Base-by-base conservation (phyloP, 2,113 vertebrate species). In the Plectropomus leopardus region DNA sequence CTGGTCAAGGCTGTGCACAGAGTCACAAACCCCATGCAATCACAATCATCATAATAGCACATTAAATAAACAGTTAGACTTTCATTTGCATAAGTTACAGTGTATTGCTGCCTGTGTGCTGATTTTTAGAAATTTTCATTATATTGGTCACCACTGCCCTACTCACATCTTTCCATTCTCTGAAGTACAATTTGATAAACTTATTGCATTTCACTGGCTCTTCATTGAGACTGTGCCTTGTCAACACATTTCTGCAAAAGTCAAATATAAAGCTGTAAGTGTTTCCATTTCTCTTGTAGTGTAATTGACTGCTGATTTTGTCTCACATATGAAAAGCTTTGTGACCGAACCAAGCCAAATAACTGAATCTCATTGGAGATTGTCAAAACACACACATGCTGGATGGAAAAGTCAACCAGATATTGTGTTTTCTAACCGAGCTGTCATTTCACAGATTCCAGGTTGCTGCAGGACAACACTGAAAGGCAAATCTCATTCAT, bases 401-500 rank as follows among this genome's bases (percentile, higher is more conserved):
- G 28, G 48, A 75, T 32, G 17, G 26, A 60, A 54, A 68, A 69
- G 72, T 57, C 57, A 80, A 65, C 44, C 40, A 60, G n/a, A 68
- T 86, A 74, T 61, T 80, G 57, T 69, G n/a, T 50, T 63, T 79
- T 74, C 57, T 55, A 36, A 66, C 69, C 2, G 0, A 61, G 28
- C 48, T 74, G 80, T 64, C 78, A 70, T 71, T 64, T 82, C 14
- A 24, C 17, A 78, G 53, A 85, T 72, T 58, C 45, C 30, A 48
- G 42, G 16, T 68, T 76, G 69, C 57, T 73, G 53, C 55, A 67
- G 82, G 61, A 72, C 81, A 70, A 64, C 3, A 1, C 47, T 63
- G 60, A 63, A 85, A 76, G 74, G 59, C 67, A 83, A 82, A 85
- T 83, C 57, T 72, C 72, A 66, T 81, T 75, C 80, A 76, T 72